Percentiles rank a stretch among this genome's conserved stretches.
Evolutionary conservation across 2,888 invertebrate species (phyloP).

Genomic region (Agrotis segetum): DNA sequence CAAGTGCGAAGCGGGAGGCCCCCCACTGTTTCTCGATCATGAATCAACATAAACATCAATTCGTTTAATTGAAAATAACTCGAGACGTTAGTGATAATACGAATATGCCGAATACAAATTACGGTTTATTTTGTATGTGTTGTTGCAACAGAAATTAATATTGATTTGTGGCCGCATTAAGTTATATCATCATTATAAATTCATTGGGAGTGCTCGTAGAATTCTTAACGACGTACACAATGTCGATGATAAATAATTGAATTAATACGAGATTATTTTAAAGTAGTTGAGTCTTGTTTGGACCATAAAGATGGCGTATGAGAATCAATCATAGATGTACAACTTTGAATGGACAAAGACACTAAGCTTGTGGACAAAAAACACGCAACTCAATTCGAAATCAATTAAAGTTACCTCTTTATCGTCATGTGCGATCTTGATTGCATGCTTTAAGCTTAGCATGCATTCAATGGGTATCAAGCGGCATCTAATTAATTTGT

Average conservation of each 20-base stretch:
- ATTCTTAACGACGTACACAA: conserved; percentile 35
- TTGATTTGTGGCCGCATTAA: conserved; percentile 66
- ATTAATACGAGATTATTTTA: conserved; percentile 39
- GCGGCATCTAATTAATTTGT: conserved; percentile 80
- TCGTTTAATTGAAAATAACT: conserved; percentile 83
- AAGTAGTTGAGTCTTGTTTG: conserved; percentile 21
- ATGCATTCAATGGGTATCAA: conserved; percentile 60
- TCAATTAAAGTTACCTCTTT: conserved; percentile 41
- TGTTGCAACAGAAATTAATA: conserved; percentile 64
- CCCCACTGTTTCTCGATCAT: conserved; percentile 80
- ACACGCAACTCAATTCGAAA: conserved; percentile 22
- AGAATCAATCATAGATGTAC: conserved; percentile 23
- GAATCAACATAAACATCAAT: conserved; percentile 84
- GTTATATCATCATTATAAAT: conserved; percentile 61
- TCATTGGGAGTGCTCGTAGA: conserved; percentile 38
- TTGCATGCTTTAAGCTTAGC: conserved; percentile 52
- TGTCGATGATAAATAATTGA: conserved; percentile 47
- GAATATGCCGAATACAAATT: conserved; percentile 71
- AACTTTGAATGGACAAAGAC: neutral
- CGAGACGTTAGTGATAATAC: conserved; percentile 66
- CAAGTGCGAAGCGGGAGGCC: conserved; percentile 70
- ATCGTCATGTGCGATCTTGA: conserved; percentile 60
- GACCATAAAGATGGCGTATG: conserved; percentile 9
- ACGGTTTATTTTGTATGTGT: conserved; percentile 65
- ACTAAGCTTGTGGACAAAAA: conserved; percentile 14